Percentiles rank a stretch among this genome's conserved stretches.
These are phyloP conservation scores for Syndactyla subalaris DNA, from an alignment of 2,797 vertebrate species.

Conservation along the genomic window DNA sequence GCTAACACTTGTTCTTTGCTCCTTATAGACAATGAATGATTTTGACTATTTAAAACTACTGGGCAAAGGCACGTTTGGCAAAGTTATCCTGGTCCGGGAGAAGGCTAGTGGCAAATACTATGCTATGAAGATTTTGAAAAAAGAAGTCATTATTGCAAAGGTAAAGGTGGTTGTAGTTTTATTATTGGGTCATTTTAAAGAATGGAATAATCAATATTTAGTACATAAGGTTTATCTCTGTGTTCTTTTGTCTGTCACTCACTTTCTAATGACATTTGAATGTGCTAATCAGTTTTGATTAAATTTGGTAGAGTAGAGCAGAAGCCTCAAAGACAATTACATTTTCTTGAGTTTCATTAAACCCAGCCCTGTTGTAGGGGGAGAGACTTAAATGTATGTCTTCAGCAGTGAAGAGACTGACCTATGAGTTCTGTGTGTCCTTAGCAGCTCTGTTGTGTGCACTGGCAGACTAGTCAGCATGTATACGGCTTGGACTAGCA, in stretches of 20 bases:
- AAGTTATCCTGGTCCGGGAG: constrained; percentile 97
- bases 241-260: neutral
- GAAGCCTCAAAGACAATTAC: neutral
- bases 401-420: neutral
- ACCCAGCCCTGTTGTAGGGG: neutral
- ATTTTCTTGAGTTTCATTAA: neutral
- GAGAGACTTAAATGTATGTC: neutral
- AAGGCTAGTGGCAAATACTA: constrained; percentile 98
- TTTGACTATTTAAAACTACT: constrained; percentile 98
- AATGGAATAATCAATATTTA: neutral
- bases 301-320: neutral
- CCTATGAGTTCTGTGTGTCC: fast-evolving
- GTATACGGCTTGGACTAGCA: neutral
- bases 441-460: neutral
- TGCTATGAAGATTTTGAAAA: constrained; percentile 99
- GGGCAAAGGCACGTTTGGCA: constrained; percentile 98
- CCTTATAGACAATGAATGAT: constrained; percentile 94
- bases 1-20: constrained; percentile 36
- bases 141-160: constrained; percentile 99
- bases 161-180: constrained; percentile 69
- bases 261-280: neutral
- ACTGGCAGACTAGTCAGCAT: neutral
- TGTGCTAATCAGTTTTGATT: neutral
- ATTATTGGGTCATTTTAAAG: neutral
- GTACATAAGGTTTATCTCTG: neutral